Base-by-base conservation (phyloP, 1,140 invertebrate species). In the Proales similis region DNA sequence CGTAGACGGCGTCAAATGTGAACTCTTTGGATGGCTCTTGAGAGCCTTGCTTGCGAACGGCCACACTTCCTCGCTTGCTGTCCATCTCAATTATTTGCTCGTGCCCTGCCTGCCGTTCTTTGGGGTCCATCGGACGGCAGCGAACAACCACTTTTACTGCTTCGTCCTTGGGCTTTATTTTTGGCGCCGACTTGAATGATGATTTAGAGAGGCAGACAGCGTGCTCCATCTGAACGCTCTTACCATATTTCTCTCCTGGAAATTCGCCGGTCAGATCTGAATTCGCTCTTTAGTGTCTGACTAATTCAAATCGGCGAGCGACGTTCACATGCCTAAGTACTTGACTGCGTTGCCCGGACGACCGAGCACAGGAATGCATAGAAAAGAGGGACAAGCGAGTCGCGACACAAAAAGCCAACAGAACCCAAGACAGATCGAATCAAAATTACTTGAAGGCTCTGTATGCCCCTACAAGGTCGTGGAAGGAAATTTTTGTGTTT, bases 101-200 rank as follows among this genome's bases (percentile, higher is more conserved):
- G 73, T 84, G 86, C 57, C 84, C 83, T n/a, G 84, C 71, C 38
- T 80, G 78, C 48, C 80, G 81, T 77, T 89, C 87, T 66, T 84
- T 78, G 45, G 77, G 74, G 76, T 88, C 90, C 81, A 90, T 86
- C n/a, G 90, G 90, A 26, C 90, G 83, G 80, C 88, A 92, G 77
- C 89, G 79, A 63, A 90, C 86, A 47, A 91, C 85, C n/a, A 92
- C 88, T 78, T 87, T 88, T 20, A 92, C 88, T 65, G 84, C 81
- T 78, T 92, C 89, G 24, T 47, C 61, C 24, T 48, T 63, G 24
- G 27, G 17, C 2, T 3, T 9, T 7, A 12, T 48, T 27, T 48
- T 47, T 24, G 19, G 26, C 12, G 30, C 48, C 24, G 38, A 20
- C 19, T 57, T 30, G 12, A 7, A 33, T 19, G 12, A 32, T 27